A percentile compares a stretch with the other conserved stretches of the same genome.
Evolutionary conservation across 2,797 vertebrate genomes (phyloP).

Genomic region (Margarornis squamiger): DNA sequence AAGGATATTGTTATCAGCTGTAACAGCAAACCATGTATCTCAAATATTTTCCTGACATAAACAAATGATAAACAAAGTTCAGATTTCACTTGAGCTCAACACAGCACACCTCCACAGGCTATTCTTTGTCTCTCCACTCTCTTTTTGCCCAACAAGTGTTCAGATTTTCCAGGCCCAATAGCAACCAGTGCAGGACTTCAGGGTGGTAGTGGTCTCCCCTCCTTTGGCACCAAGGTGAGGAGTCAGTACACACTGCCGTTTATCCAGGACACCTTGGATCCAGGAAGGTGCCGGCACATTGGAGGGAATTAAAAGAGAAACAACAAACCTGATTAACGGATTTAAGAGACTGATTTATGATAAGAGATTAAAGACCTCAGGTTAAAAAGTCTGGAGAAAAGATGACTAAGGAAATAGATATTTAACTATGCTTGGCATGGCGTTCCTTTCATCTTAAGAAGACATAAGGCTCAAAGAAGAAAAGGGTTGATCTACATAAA

Average conservation of each 20-base stretch:
- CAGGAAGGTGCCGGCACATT: neutral
- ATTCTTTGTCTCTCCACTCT: neutral
- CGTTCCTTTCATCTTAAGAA: neutral
- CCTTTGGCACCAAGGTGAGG: rapidly evolving
- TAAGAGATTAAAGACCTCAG: neutral
- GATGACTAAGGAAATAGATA: neutral
- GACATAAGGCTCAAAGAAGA: neutral
- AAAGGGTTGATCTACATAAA: neutral
- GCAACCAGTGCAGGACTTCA: neutral
- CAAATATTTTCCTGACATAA: neutral
- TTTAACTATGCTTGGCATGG: neutral
- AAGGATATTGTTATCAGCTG: neutral
- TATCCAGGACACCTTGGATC: neutral
- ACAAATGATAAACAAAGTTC: neutral
- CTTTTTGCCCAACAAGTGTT: neutral
- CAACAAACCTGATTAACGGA: neutral
- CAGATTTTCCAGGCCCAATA: neutral
- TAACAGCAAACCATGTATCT: neutral
- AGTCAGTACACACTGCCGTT: neutral
- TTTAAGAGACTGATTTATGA: neutral
- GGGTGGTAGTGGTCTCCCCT: neutral
- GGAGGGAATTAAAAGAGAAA: neutral
- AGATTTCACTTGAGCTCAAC: neutral
- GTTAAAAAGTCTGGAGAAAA: neutral
- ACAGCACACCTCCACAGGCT: neutral